Evolutionary conservation across 2,113 vertebrate species (phyloP).

Genomic region (Eublepharis macularius): DNA sequence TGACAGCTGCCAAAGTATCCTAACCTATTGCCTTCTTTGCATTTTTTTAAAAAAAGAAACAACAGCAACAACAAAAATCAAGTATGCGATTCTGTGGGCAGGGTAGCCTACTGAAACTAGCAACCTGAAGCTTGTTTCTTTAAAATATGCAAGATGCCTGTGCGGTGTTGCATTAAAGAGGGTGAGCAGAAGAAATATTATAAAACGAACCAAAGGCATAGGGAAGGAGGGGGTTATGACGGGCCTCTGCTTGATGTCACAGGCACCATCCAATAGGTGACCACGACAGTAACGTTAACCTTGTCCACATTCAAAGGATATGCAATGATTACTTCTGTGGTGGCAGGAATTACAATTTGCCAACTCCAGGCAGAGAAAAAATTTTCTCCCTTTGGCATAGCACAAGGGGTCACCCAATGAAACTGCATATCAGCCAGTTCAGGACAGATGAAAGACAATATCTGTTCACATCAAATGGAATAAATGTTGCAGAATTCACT

Average conservation of each 20-base stretch:
- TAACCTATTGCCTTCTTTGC: constrained; percentile 49
- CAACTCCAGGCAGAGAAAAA: not conserved
- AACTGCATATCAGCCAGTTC: not conserved
- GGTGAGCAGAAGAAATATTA: not conserved
- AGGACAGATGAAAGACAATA: not conserved
- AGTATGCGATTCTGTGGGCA: not conserved
- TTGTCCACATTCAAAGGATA: not conserved
- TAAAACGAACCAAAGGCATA: no score
- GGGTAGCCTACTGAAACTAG: not conserved
- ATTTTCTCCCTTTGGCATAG: not conserved
- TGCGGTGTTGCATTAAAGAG: not conserved
- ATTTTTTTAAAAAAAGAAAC: not conserved
- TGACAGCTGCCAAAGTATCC: constrained; percentile 68
- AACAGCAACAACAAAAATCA: not conserved
- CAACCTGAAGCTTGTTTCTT: not conserved
- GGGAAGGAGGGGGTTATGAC: no score
- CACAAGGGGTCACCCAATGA: not conserved
- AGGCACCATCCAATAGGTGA: no score
- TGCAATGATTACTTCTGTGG: not conserved
- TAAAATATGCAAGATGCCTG: not conserved
- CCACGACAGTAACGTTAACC: no score
- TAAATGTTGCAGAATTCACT: not conserved
- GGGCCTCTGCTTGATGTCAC: no score
- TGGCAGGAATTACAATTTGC: not conserved
- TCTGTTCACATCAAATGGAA: not conserved